phyloP scores from a whole-genome alignment of 1,140 invertebrate genomes.

The Heliconius eleuchia region DNA sequence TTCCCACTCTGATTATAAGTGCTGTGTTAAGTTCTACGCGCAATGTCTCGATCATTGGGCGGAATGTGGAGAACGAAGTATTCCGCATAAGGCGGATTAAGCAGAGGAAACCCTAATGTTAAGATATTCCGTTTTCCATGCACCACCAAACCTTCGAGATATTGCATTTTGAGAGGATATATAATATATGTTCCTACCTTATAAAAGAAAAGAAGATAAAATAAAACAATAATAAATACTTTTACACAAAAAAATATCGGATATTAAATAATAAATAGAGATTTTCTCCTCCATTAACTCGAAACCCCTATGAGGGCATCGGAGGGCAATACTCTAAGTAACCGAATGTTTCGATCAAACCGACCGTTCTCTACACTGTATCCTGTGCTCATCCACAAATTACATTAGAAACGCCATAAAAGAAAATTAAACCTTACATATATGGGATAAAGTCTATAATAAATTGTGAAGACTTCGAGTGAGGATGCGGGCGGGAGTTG shows the following conservation, averaged over 20 bases:
- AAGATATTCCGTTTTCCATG: no score
- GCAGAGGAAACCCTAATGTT: no score
- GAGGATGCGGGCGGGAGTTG: constrained; percentile 29
- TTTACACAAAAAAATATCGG: background rate
- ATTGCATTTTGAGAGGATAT: no score
- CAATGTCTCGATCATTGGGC: no score
- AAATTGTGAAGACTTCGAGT: background rate
- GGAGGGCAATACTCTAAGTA: background rate
- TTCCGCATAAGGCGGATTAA: no score
- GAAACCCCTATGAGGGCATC: background rate
- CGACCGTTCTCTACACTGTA: constrained; percentile 11
- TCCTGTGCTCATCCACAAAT: constrained; percentile 30
- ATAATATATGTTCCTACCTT: background rate
- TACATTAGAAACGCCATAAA: background rate
- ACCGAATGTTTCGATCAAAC: constrained; percentile 23
- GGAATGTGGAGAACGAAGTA: no score
- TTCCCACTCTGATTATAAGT: no score
- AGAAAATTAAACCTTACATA: background rate
- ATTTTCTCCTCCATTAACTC: constrained; percentile 10
- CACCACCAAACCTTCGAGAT: no score
- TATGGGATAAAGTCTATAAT: background rate
- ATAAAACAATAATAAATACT: background rate
- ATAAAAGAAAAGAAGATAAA: background rate
- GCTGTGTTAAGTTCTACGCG: no score
- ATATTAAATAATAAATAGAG: constrained; percentile 9